phyloP scores from a whole-genome alignment of 2,888 invertebrate species.

The Drosophila yooni region DNA sequence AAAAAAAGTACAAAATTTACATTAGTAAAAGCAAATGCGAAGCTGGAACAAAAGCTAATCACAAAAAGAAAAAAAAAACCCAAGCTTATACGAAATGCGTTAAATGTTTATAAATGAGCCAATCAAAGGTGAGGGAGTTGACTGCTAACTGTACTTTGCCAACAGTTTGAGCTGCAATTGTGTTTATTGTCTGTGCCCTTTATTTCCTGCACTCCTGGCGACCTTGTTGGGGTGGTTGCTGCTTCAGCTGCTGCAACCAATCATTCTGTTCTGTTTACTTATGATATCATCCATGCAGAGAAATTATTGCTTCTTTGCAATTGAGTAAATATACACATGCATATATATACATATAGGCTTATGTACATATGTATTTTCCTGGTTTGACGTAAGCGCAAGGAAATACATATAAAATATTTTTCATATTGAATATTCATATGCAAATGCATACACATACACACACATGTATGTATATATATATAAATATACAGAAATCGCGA shows the following conservation, averaged over 20 bases:
- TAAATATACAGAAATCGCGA: neutral
- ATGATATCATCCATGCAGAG: constrained; percentile 58
- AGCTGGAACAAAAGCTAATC: constrained; percentile 23
- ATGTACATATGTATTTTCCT: neutral
- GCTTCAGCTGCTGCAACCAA: constrained; percentile 27
- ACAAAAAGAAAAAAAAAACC: neutral
- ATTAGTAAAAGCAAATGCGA: constrained; percentile 21
- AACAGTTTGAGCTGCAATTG: constrained; percentile 44
- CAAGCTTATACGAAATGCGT: constrained; percentile 2
- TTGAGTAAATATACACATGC: constrained; percentile 17
- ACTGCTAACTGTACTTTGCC: constrained; percentile 44
- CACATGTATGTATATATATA: neutral
- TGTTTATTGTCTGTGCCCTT: constrained; percentile 25
- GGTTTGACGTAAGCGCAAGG: constrained; percentile 60
- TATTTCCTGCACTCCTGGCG: constrained; percentile 3
- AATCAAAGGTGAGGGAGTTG: constrained; percentile 2
- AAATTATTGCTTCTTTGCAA: constrained; percentile 44
- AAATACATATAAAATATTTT: constrained; percentile 30
- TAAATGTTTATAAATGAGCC: constrained; percentile 23
- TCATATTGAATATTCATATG: neutral
- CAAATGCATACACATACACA: neutral
- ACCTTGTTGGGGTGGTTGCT: constrained; percentile 57
- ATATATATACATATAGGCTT: neutral
- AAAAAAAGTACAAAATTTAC: neutral
- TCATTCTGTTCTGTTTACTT: constrained; percentile 50